phyloP scores from a whole-genome alignment of 2,888 invertebrate genomes.

The Pseudococcus longispinus region DNA sequence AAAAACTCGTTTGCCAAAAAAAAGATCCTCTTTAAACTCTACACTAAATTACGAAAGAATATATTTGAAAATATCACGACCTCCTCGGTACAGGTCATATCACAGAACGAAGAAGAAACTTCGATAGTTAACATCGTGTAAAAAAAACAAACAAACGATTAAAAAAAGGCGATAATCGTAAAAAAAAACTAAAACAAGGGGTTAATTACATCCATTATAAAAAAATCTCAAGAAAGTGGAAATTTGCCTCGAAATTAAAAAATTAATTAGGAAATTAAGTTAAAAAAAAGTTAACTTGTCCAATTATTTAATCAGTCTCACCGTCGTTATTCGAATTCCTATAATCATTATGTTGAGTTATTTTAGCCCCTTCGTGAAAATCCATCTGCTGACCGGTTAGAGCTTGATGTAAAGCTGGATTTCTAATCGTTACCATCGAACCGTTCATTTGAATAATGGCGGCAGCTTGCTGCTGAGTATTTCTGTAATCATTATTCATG shows the following conservation, averaged over 20 bases:
- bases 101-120: background rate
- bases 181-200: background rate
- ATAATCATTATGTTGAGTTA: background rate
- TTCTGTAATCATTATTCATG: conserved; percentile 50
- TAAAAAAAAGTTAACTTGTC: conserved; percentile 3
- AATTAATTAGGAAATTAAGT: background rate
- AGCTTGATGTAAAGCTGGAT: conserved; percentile 65
- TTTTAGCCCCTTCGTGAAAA: conserved; percentile 31
- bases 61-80: conserved; percentile 20
- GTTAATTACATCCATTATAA: background rate
- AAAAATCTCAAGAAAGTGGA: background rate
- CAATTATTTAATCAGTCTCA: conserved; percentile 46
- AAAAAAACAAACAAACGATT: background rate
- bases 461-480: conserved; percentile 59
- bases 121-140: background rate
- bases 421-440: conserved; percentile 83
- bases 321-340: conserved; percentile 44
- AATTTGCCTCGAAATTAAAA: background rate
- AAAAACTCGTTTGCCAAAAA: background rate
- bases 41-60: background rate
- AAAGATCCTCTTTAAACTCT: background rate
- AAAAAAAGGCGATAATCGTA: background rate
- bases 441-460: conserved; percentile 73
- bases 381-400: conserved; percentile 25
- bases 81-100: background rate